Evolutionary conservation across 2,113 vertebrate species (phyloP), one percentile per base, ranked within the genome.

Genomic region (Progne subis): DNA sequence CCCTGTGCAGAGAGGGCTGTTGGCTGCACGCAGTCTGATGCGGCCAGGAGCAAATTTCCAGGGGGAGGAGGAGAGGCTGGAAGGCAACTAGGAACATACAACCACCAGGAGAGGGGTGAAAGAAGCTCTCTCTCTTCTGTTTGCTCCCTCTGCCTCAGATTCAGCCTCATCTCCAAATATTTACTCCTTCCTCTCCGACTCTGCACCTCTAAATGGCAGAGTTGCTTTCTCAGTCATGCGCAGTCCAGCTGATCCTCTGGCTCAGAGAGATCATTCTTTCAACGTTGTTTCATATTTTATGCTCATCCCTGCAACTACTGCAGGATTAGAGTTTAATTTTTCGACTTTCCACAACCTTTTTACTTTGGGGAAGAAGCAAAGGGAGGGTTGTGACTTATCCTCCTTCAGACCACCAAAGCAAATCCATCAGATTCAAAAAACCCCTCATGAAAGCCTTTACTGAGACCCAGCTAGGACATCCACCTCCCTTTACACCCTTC

Each of bases 21-120:
- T 29, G 67, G 84, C 86, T 82, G 75, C 70, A 89, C 4, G 0
- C 69, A 37, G 91, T 64, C 79, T 10, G 1, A 31, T 70, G 76
- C 70, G 84, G 89, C 69, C 83, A 63, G 59, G 57, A 95, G 78
- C 61, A 85, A 46, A 71, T 72, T 91, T 93, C 72, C 41, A 56
- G 29, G 60, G 88, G 57, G 23, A 90, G 75, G 24, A 83, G 76
- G 78, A 96, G 82, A 94, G 89, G 86, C 82, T 94, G 84, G 87
- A 95, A 90, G 79, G 86, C 80, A 81, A 74, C 69, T 90, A 88
- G 77, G 94, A 83, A 86, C 20, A 85, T 5, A 83, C 71, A 90
- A 26, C 41, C 80, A 88, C 76, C 55, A 93, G 78, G 67, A 95
- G 59, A 97, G 55, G 44, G 57, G 37, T 92, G 70, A 96, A 93